phyloP scores from a whole-genome alignment of 2,797 vertebrate species.

The Pelobates cultripes region DNA sequence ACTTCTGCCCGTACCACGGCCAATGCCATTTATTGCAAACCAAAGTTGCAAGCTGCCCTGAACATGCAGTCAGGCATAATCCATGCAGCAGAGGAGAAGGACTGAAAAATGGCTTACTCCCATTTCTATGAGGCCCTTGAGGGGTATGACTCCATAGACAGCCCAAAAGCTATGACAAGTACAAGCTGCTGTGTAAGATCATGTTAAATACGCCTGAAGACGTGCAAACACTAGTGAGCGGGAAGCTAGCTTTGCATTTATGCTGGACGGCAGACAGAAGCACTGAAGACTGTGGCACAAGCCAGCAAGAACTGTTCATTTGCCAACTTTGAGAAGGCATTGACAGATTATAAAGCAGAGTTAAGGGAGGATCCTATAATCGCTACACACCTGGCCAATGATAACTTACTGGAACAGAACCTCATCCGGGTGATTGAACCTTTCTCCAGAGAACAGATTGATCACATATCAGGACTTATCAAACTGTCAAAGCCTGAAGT shows the following conservation, averaged over 20 bases:
- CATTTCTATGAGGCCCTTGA: constrained; percentile 99
- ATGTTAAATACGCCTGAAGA: constrained; percentile 95
- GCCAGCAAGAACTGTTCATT: constrained; percentile 98
- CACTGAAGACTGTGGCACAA: constrained; percentile 92
- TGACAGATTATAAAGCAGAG: constrained; percentile 93
- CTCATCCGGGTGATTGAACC: constrained; percentile 97
- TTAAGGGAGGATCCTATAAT: constrained; percentile 97
- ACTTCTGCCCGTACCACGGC: constrained; percentile 96
- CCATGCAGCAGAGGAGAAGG: constrained; percentile 97
- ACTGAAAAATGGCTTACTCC: constrained; percentile 98
- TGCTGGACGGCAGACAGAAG: constrained; percentile 96
- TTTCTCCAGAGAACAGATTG: constrained; percentile 96
- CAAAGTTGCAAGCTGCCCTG: constrained; percentile 94
- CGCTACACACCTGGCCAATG: constrained; percentile 91
- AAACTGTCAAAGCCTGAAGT: constrained; percentile 80
- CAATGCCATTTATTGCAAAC: constrained; percentile 98
- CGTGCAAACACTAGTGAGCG: constrained; percentile 91
- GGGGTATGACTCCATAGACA: constrained; percentile 95
- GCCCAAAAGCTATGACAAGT: constrained; percentile 93
- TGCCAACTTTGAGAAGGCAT: constrained; percentile 96
- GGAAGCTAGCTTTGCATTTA: constrained; percentile 93
- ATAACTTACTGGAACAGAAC: constrained; percentile 97
- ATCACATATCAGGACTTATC: too few relatives aligned
- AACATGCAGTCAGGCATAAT: constrained; percentile 99
- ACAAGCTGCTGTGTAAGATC: constrained; percentile 99